A percentile compares a stretch with the other conserved stretches of the same genome.
Evolutionary conservation across 30 jellyfish, hydroid and myxozoan genomes (phyloP).

Genomic region (Nemopilema nomurai): DNA sequence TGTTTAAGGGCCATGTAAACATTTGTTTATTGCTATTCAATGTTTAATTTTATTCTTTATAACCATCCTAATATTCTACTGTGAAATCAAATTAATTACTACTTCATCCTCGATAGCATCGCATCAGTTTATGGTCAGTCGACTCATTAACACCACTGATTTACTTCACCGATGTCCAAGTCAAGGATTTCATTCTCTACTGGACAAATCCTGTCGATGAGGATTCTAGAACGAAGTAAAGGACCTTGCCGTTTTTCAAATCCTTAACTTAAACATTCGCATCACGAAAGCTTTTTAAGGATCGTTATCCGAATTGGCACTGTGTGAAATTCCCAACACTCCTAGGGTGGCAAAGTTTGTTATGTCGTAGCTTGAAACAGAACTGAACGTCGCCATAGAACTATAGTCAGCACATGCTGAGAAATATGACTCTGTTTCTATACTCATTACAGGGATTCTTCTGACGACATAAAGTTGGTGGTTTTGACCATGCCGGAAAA

Average conservation of each 20-base stretch:
- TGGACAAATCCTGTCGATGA: slow-evolving; percentile 68
- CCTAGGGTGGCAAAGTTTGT: no score
- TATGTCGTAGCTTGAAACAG: neutral
- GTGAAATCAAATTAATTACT: no score
- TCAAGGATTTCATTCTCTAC: slow-evolving; percentile 78
- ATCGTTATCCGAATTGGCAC: no score
- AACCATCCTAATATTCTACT: no score
- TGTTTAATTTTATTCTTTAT: no score
- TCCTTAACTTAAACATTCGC: no score
- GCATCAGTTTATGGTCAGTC: slow-evolving; percentile 70
- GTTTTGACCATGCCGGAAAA: slow-evolving; percentile 64
- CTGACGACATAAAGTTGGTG: slow-evolving; percentile 82
- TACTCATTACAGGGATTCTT: slow-evolving; percentile 47
- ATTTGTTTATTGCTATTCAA: no score
- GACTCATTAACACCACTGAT: slow-evolving; percentile 36
- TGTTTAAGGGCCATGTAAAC: no score
- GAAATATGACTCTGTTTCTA: neutral
- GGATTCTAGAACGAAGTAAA: slow-evolving; percentile 37
- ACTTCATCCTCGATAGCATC: slow-evolving; percentile 31
- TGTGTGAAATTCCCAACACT: no score
- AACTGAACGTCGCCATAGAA: neutral
- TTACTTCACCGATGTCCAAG: slow-evolving; percentile 56
- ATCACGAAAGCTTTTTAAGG: no score
- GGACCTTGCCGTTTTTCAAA: no score
- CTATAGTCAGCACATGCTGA: neutral